phyloP scores from a whole-genome alignment of 2,113 vertebrate genomes.

The Rutilus rutilus region DNA sequence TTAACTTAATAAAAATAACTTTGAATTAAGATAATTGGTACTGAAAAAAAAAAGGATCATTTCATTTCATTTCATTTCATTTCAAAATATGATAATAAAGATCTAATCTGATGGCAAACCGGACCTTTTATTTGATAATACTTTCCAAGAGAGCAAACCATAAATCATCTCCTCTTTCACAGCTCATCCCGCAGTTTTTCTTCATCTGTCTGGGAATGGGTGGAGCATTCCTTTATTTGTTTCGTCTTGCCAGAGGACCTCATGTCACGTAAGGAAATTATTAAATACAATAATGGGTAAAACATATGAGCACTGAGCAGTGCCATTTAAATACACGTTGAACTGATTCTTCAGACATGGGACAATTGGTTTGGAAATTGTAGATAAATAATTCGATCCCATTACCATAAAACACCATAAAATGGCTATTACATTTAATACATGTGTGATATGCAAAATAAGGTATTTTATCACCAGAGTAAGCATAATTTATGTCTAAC shows the following conservation, averaged over 20 bases:
- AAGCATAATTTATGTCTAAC: not conserved
- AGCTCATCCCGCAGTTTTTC: slow-evolving; percentile 89
- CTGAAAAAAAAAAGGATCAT: not conserved
- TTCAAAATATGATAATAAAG: not conserved
- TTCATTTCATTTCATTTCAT: not conserved
- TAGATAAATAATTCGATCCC: not conserved
- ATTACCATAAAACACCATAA: not conserved
- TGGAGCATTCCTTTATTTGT: slow-evolving; percentile 76
- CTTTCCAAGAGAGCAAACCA: not conserved
- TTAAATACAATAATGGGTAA: not conserved
- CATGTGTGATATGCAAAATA: not conserved
- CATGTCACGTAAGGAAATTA: slow-evolving; percentile 74
- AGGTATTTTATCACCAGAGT: not conserved
- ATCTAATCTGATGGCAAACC: not conserved
- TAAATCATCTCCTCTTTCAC: not conserved
- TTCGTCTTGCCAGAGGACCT: slow-evolving; percentile 77
- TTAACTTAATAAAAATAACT: not conserved
- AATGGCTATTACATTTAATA: not conserved
- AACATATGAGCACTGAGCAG: not conserved
- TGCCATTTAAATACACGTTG: not conserved
- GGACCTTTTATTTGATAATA: not conserved
- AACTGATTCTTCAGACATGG: not conserved
- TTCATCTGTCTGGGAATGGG: slow-evolving; percentile 83
- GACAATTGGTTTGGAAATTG: not conserved
- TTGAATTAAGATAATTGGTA: not conserved